phyloP scores from a whole-genome alignment of 2,113 vertebrate genomes.

The Calidris pygmaea region DNA sequence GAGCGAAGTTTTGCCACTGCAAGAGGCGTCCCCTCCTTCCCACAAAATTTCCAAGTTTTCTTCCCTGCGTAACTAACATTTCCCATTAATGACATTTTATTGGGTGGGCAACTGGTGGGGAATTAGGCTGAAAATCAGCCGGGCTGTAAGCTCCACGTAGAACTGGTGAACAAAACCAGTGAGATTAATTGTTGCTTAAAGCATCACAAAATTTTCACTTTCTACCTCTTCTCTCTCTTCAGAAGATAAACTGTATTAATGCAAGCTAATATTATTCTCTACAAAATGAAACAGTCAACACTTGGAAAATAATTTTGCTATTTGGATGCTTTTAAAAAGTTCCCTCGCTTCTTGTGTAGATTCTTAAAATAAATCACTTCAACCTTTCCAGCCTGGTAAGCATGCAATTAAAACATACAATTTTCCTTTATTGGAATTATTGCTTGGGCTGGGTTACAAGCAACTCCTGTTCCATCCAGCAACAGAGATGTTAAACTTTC shows the following conservation, averaged over 20 bases:
- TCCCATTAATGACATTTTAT: not conserved
- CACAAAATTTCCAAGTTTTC: not conserved
- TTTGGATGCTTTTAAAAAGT: not conserved
- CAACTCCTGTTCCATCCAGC: not conserved
- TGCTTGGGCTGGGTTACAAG: not conserved
- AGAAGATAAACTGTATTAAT: not conserved
- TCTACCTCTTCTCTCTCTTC: not conserved
- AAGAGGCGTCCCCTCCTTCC: not conserved
- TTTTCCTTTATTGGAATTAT: not conserved
- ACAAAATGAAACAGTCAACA: not conserved
- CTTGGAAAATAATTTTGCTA: not conserved
- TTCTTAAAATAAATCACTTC: constrained; percentile 50
- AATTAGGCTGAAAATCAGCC: not conserved
- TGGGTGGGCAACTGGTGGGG: constrained; percentile 1
- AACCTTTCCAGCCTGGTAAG: constrained; percentile 43
- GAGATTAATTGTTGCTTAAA: not conserved
- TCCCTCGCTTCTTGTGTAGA: not conserved
- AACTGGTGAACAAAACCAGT: not conserved
- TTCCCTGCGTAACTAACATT: not conserved
- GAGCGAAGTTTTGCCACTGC: not conserved
- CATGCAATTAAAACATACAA: not conserved
- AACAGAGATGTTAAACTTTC: not conserved
- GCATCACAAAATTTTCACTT: not conserved
- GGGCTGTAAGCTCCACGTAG: not conserved
- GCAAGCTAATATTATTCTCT: not conserved